phyloP scores from a whole-genome alignment of 2,113 vertebrate species.

The Acanthochromis polyacanthus region DNA sequence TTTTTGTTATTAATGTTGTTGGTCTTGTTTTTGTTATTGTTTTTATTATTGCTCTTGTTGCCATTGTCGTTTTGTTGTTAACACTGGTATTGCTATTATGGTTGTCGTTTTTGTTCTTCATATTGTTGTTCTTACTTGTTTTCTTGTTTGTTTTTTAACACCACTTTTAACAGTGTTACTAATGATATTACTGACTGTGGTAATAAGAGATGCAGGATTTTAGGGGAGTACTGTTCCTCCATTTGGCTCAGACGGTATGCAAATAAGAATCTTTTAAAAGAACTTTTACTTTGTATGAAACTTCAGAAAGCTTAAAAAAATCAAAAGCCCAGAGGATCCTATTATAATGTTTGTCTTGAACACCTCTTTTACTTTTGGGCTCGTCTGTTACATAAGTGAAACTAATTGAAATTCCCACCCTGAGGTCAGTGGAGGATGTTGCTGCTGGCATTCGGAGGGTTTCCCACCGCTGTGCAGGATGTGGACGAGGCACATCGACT shows the following conservation, averaged over 20 bases:
- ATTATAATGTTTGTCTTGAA: neutral
- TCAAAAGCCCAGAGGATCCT: neutral
- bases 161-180: too few relatives aligned
- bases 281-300: slow-evolving; percentile 3
- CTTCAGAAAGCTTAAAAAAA: neutral
- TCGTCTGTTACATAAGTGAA: slow-evolving; percentile 26
- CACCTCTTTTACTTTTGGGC: neutral
- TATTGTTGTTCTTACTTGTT: too few relatives aligned
- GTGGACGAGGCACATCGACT: slow-evolving; percentile 38
- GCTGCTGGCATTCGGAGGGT: slow-evolving; percentile 5
- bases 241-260: neutral
- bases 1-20: too few relatives aligned
- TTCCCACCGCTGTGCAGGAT: slow-evolving; percentile 65
- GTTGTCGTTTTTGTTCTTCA: too few relatives aligned
- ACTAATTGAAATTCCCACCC: slow-evolving; percentile 62
- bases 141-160: too few relatives aligned
- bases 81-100: too few relatives aligned
- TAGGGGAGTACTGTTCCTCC: too few relatives aligned
- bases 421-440: slow-evolving; percentile 52
- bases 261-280: neutral
- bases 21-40: too few relatives aligned
- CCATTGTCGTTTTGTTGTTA: too few relatives aligned
- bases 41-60: too few relatives aligned
- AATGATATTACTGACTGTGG: neutral
- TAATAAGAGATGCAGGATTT: neutral